These are phyloP conservation scores for Tridacna gigas DNA, from an alignment of 2,888 invertebrate species.

Conservation along the genomic window DNA sequence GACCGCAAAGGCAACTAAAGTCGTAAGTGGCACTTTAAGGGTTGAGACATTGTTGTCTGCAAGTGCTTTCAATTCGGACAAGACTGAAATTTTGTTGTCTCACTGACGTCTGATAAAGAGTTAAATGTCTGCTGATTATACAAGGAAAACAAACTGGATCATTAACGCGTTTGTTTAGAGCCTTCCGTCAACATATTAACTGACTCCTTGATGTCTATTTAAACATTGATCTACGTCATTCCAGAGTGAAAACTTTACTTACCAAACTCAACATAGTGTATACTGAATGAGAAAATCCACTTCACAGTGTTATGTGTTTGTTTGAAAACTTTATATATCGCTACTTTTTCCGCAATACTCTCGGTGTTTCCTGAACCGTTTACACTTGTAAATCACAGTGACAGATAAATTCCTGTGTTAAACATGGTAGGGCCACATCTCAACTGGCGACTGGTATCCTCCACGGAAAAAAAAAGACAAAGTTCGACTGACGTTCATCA, in stretches of 20 bases:
- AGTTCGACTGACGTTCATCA: constrained; percentile 19
- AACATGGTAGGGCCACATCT: no score
- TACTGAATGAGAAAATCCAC: not conserved
- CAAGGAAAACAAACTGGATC: not conserved
- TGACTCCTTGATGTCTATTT: constrained; percentile 8
- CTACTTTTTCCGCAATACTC: not conserved
- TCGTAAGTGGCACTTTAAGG: no score
- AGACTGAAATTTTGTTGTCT: no score
- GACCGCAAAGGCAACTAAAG: no score
- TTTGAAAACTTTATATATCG: not conserved
- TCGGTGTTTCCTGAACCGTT: no score
- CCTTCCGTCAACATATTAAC: constrained; percentile 9
- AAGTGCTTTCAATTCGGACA: no score
- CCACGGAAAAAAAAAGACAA: not conserved
- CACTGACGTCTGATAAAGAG: no score
- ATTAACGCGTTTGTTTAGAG: constrained; percentile 2
- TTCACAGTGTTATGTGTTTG: not conserved
- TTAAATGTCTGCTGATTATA: no score
- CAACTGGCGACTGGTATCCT: no score
- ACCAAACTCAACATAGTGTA: constrained; percentile 16
- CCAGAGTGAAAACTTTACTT: constrained; percentile 1
- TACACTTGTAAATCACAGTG: no score
- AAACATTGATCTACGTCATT: constrained; percentile 21
- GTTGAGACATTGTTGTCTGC: no score
- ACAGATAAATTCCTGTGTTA: no score